phyloP scores from a whole-genome alignment of 2,113 vertebrate species.

The Podarcis muralis region DNA sequence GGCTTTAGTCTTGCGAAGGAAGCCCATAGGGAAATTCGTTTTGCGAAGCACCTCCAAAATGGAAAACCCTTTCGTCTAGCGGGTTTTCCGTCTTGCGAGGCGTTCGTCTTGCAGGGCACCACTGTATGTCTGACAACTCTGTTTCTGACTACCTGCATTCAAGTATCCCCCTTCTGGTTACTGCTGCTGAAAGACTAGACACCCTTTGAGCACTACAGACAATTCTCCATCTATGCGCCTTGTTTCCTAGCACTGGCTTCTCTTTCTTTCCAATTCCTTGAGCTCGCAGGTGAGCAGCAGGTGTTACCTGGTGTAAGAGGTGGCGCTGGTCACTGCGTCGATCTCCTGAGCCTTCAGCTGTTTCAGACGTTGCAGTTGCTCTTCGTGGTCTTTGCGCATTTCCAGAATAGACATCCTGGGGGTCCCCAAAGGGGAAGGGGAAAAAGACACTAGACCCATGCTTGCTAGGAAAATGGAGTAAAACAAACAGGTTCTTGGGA shows the following conservation, averaged over 20 bases:
- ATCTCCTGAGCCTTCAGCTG: slow-evolving; percentile 89
- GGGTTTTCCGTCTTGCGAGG: too few species aligned
- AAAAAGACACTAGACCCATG: neutral
- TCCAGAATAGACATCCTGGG: slow-evolving; percentile 83
- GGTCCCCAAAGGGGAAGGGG: neutral
- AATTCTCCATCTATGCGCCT: neutral
- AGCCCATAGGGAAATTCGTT: too few species aligned
- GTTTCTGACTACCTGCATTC: neutral
- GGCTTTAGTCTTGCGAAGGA: too few species aligned
- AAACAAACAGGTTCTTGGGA: neutral
- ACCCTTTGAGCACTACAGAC: neutral
- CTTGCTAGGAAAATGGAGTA: neutral
- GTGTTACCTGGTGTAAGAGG: slow-evolving; percentile 81
- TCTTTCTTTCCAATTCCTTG: too few species aligned
- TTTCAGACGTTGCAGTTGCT: slow-evolving; percentile 86
- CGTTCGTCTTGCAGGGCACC: too few species aligned
- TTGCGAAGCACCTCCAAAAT: too few species aligned
- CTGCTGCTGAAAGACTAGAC: neutral
- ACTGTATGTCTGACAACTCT: neutral
- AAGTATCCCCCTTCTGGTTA: neutral
- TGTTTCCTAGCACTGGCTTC: neutral
- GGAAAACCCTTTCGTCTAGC: too few species aligned
- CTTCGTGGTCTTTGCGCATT: slow-evolving; percentile 87
- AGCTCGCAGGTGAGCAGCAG: accelerated
- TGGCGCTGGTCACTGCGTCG: slow-evolving; percentile 87